Percentiles rank a stretch among this genome's conserved stretches.
Evolutionary conservation across 2,888 invertebrate genomes (phyloP).

Genomic region (Polylopha cassiicola): DNA sequence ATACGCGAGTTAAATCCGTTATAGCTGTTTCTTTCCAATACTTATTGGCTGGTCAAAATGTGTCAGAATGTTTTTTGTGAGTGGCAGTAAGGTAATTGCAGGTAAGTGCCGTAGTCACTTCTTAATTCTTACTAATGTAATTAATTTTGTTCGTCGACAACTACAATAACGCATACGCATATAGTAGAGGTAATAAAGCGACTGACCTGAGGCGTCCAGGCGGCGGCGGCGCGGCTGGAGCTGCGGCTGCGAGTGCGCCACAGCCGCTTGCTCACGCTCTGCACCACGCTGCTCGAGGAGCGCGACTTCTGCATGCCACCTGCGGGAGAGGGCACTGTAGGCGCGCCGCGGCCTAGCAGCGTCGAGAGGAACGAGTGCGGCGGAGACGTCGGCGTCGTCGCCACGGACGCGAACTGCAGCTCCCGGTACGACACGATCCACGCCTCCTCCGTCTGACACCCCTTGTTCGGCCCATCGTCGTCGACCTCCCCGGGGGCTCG

Average conservation of each 20-base stretch:
- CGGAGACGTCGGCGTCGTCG: constrained; percentile 70
- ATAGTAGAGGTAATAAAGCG: constrained; percentile 41
- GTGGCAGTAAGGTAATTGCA: no score
- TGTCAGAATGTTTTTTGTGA: no score
- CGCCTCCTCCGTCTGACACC: constrained; percentile 86
- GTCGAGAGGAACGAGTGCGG: constrained; percentile 64
- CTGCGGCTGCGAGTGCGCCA: constrained; percentile 91
- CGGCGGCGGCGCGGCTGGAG: constrained; percentile 81
- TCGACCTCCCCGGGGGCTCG: constrained; percentile 86
- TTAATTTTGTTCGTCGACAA: no score
- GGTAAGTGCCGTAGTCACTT: no score
- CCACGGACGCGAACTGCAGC: constrained; percentile 52
- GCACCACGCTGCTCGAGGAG: constrained; percentile 91
- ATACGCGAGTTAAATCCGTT: no score
- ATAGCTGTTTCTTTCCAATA: no score
- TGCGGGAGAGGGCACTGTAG: constrained; percentile 60
- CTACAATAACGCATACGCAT: no score
- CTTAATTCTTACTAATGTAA: no score
- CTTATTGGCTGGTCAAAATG: no score
- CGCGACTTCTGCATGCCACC: constrained; percentile 94
- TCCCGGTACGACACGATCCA: constrained; percentile 80
- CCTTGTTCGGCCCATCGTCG: constrained; percentile 86
- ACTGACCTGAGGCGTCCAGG: constrained; percentile 93
- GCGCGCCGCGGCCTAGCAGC: constrained; percentile 55
- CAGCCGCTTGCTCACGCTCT: constrained; percentile 89